A percentile compares a stretch with the other conserved stretches of the same genome.
These are phyloP conservation scores for Carlito syrichta DNA, from an alignment of 2,113 vertebrate species.

Conservation along the genomic window DNA sequence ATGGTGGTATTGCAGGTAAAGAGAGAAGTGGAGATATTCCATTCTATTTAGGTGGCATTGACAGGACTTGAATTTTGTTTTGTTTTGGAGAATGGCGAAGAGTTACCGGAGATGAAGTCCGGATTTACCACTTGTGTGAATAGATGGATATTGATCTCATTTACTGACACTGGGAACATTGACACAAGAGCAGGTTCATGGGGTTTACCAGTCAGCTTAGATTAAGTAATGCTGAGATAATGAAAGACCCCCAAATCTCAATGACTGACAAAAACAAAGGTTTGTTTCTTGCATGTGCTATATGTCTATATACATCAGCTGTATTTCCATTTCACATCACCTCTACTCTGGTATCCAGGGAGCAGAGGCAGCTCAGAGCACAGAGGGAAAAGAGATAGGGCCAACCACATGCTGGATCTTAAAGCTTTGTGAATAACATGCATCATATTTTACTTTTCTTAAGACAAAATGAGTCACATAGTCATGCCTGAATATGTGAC, in stretches of 20 bases:
- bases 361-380: neutral
- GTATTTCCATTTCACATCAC: neutral
- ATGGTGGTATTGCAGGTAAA: neutral
- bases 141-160: neutral
- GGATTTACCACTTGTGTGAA: neutral
- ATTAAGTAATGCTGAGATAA: neutral
- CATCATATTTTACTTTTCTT: neutral
- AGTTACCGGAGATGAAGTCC: neutral
- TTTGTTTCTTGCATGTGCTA: neutral
- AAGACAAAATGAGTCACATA: neutral
- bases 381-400: neutral
- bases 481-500: no score
- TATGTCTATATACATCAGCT: neutral
- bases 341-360: neutral
- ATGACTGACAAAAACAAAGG: neutral
- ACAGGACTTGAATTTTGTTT: neutral
- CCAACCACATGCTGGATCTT: neutral
- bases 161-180: neutral
- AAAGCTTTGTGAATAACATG: neutral
- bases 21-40: neutral
- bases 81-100: neutral
- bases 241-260: neutral
- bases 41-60: neutral
- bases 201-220: neutral
- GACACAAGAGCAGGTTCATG: neutral